Evolutionary conservation across 2,113 vertebrate genomes (phyloP).

Genomic region (Rousettus leschenaultii): DNA sequence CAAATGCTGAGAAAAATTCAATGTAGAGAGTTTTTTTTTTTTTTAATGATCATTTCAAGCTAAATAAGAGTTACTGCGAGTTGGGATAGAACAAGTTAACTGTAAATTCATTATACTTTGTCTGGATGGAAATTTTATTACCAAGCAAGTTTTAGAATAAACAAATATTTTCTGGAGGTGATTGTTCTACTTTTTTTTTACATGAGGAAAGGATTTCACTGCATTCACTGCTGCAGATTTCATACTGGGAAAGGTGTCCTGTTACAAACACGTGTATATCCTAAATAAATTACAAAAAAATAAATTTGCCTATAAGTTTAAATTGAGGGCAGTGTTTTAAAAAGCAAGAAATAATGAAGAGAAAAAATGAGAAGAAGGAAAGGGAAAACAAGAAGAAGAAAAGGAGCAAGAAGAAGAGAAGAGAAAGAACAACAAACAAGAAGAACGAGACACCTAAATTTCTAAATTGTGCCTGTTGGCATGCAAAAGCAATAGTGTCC

Average conservation of each 20-base stretch:
- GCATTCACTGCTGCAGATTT: not conserved
- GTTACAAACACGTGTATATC: not conserved
- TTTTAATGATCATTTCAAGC: not conserved
- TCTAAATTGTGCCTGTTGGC: not conserved
- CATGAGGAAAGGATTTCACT: not conserved
- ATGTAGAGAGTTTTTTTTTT: not conserved
- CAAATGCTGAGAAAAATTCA: not conserved
- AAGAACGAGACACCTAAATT: not conserved
- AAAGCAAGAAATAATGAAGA: not conserved
- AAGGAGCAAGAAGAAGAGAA: not conserved
- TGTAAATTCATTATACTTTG: not conserved
- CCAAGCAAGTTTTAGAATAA: not conserved
- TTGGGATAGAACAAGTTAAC: not conserved
- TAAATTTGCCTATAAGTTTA: not conserved
- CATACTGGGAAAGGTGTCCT: not conserved
- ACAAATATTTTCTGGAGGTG: not conserved
- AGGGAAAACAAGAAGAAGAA: not conserved
- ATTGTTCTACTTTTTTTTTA: not conserved
- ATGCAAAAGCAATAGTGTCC: not conserved
- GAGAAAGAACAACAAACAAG: not conserved
- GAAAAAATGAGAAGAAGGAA: not conserved
- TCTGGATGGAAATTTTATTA: not conserved
- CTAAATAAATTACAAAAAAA: not conserved
- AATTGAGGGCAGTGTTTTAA: not conserved
- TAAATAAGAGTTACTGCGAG: not conserved